Percentiles rank a stretch among this genome's conserved stretches.
Conservation (phyloP, 1,140 invertebrate genomes). For the Zaprionus lachaisei region DNA sequence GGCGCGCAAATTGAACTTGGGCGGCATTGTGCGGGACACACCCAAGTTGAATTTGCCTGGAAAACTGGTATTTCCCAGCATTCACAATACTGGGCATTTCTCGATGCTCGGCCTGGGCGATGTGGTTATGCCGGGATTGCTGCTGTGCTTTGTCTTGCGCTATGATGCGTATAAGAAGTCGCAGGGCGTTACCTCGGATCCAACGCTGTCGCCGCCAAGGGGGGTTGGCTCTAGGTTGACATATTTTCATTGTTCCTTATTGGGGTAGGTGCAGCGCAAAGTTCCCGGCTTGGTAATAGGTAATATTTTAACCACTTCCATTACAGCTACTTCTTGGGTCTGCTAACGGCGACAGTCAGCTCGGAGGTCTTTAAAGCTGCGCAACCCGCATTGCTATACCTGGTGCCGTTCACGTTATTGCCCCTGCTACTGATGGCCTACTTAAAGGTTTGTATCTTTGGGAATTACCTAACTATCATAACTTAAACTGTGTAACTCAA, state of each 20-base stretch:
- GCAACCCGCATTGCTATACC: conserved; percentile 97
- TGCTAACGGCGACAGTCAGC: conserved; percentile 98
- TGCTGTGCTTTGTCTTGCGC: conserved; percentile 97
- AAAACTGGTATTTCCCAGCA: conserved; percentile 98
- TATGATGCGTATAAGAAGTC: conserved; percentile 99
- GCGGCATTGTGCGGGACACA: conserved; percentile 93
- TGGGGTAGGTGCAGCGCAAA: conserved; percentile 87
- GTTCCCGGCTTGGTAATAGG: background rate
- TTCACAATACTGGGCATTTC: conserved; percentile 97
- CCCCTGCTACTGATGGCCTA: conserved; percentile 98
- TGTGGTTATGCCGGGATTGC: conserved; percentile 98
- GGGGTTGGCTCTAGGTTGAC: conserved; percentile 86
- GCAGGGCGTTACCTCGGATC: conserved; percentile 82
- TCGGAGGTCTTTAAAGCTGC: conserved; percentile 99
- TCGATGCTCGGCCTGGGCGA: conserved; percentile 98
- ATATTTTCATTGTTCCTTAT: conserved; percentile 99
- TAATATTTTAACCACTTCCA: background rate
- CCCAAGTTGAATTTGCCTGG: conserved; percentile 98
- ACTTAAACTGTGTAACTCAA: background rate
- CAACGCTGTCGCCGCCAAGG: conserved; percentile 77
- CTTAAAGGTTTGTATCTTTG: conserved; percentile 90
- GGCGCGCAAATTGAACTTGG: conserved; percentile 95
- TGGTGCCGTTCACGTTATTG: conserved; percentile 98
- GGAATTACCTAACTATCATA: background rate
- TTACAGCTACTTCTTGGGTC: conserved; percentile 94